A percentile compares a stretch with the other conserved stretches of the same genome.
Evolutionary conservation across 2,113 vertebrate species (phyloP).

Genomic region (Neogobius melanostomus): DNA sequence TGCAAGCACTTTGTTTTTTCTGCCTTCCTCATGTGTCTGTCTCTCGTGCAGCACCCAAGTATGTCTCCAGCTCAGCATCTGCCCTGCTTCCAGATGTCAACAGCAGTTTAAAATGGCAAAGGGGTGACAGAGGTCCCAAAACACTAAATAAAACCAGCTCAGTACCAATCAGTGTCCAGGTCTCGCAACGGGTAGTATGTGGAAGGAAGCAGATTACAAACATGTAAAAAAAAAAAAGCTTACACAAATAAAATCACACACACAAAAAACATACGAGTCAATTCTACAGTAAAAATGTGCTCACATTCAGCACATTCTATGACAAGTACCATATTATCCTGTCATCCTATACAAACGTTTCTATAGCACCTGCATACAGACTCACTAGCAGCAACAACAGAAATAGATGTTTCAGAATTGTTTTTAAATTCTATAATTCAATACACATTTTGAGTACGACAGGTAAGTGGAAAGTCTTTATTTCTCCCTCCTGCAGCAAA

Average conservation of each 20-base stretch:
- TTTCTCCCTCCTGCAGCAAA: not conserved
- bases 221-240: not conserved
- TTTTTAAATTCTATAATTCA: not conserved
- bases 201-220: not conserved
- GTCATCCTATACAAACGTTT: too few relatives aligned
- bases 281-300: too few relatives aligned
- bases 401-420: too few relatives aligned
- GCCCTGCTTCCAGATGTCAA: slow-evolving; percentile 26
- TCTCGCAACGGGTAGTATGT: not conserved
- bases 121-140: slow-evolving; percentile 22
- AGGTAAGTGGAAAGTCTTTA: not conserved
- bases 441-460: not conserved
- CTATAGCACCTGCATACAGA: too few relatives aligned
- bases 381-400: too few relatives aligned
- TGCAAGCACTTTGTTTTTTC: slow-evolving; percentile 54
- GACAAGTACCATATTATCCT: too few relatives aligned
- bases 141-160: slow-evolving; percentile 12
- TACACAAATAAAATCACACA: not conserved
- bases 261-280: too few relatives aligned
- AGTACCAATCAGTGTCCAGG: slow-evolving; percentile 10
- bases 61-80: slow-evolving; percentile 28
- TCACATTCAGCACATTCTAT: too few relatives aligned
- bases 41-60: slow-evolving; percentile 21
- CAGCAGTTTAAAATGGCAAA: slow-evolving; percentile 9
- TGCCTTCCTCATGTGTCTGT: slow-evolving; percentile 50